Conservation (phyloP, 1,140 invertebrate genomes). For the Aphis craccivora region DNA sequence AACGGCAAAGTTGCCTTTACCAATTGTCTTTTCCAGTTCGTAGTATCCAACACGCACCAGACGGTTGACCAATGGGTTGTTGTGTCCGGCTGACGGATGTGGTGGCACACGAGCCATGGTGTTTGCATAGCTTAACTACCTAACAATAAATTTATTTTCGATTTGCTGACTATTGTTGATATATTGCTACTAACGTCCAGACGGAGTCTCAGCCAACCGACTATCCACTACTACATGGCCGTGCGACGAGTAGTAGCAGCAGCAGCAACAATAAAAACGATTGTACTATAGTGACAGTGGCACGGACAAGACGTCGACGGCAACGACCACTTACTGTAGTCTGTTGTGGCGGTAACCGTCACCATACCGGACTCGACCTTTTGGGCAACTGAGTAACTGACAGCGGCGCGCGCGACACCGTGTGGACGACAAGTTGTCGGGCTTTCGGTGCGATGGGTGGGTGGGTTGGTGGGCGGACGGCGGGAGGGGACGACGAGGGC, state of each 20-base stretch:
- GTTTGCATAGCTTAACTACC: conserved; percentile 44
- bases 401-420: conserved; percentile 36
- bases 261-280: not conserved
- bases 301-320: not conserved
- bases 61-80: conserved; percentile 66
- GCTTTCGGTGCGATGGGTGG: not conserved
- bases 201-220: not conserved
- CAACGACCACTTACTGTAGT: conserved; percentile 13
- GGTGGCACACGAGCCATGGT: conserved; percentile 36
- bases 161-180: not conserved
- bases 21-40: conserved; percentile 94
- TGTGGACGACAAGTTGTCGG: not conserved
- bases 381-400: conserved; percentile 19
- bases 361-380: conserved; percentile 43
- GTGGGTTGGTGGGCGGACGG: not conserved
- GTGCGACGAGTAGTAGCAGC: not conserved
- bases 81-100: conserved; percentile 28
- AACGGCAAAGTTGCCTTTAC: conserved; percentile 98
- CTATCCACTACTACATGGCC: not conserved
- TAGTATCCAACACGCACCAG: conserved; percentile 95
- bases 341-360: not conserved
- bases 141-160: not conserved
- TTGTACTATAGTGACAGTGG: not conserved
- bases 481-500: conserved; percentile 2
- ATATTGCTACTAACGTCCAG: not conserved